Base-by-base conservation (phyloP, 2,888 invertebrate species). In the Lasioglossum leucozonium region DNA sequence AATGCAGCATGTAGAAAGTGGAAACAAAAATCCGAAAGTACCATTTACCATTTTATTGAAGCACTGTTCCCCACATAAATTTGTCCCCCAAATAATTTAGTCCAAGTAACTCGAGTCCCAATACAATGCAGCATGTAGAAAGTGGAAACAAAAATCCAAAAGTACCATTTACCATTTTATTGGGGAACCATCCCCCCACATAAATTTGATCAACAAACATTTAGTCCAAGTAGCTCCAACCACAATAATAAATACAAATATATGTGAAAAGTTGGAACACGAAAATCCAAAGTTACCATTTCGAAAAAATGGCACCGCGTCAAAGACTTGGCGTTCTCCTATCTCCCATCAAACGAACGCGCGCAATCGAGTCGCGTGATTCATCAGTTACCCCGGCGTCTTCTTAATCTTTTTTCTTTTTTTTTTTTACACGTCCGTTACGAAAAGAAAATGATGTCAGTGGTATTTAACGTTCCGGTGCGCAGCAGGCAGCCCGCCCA, bases 381-480 rank as follows among this genome's bases (percentile, higher is more conserved):
- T 74, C 69, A 80, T 71, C 16, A 16, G 22, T 30, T n/a, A 26
- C 69, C 18, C 67, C 16, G 11, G 13, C 40, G 18, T 73, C 30
- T 55, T 51, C 76, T 40, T 42, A 22, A 37, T 67, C 22, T 11
- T 40, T 40, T 67, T 67, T 40, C n/a, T 67, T 67, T 51, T 42
- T 26, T 26, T 62, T 30, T 65, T 40, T 30, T 16, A 8, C 37
- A 37, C 8, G 58, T 16, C 22, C 22, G 67, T 51, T 69, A 71
- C 74, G 69, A 80, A 71, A 81, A 74, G 71, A 51, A 72, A 77
- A 77, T 67, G 47, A 42, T 26, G 82, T 73, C 82, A 77, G 67
- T 69, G 83, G 47, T 58, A 67, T 76, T 82, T 82, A 77, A 13
- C 74, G 81, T 75, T 51, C n/a, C 55, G 51, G n/a, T 37, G 79